Base-by-base conservation (phyloP, 2,113 vertebrate genomes). In the Anolis carolinensis region DNA sequence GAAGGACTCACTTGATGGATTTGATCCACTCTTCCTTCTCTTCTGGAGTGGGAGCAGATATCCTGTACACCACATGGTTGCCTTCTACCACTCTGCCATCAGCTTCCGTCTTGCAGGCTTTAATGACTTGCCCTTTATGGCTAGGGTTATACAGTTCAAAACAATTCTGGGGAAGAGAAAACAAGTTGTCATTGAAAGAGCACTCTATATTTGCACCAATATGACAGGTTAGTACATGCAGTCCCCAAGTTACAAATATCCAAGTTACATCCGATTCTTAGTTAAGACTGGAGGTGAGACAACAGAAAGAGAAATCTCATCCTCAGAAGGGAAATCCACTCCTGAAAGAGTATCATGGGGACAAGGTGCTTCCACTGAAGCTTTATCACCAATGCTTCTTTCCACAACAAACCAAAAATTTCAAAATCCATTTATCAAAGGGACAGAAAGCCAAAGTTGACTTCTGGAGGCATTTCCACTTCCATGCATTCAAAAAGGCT, bases 21-120 rank as follows among this genome's bases (percentile, higher is more conserved):
- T 99, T 99, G 95, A 99, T 99, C 99, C 99, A 99, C 93, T 99
- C 98, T 34, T 99, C 99, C 91, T 99, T 99, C 92, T 99, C 99
- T 88, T 99, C 98, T 0, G 96, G 97, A 30, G 98, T 98, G 4
- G 99, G 98, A 6, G 99, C 99, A 0, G 98, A 99, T 97, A 99
- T 99, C 90, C 98, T 97, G 79, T 99, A 99, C 50, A 99, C 99
- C 1, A 99, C 97, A 0, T 99, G 99, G 95, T 99, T 99, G 77
- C 99, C 98, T 94, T 99, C 98, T 8, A 99, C 98, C 62, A 99
- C 98, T 1, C 98, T 95, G 1, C 98, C 98, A 2, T 99, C 99
- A 0, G 99, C 98, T 95, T 99, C 99, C 0, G 99, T 99, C 95
- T 99, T 99, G 92, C 99, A 99, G 1, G 99, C 98, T 93, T 99